These are phyloP conservation scores for Chouioia cunea DNA, from an alignment of 2,888 invertebrate genomes.

Conservation along the genomic window DNA sequence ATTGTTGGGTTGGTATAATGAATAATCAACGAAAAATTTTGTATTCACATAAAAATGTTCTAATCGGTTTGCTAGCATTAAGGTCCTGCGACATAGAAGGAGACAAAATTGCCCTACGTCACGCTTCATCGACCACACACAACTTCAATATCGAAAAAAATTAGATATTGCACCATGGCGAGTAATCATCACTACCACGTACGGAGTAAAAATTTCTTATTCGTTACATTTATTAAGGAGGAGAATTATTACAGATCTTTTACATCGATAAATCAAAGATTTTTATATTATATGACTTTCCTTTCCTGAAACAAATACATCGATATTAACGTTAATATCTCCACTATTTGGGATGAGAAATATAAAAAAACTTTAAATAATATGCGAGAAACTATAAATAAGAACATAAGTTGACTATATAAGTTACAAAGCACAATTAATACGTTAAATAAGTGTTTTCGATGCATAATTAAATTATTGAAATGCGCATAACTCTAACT, in stretches of 20 bases:
- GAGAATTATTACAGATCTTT: not conserved
- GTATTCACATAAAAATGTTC: no score
- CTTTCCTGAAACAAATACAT: not conserved
- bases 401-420: no score
- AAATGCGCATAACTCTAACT: no score
- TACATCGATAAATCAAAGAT: not conserved
- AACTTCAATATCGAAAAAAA: slow-evolving; percentile 25
- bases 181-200: slow-evolving; percentile 10
- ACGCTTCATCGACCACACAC: slow-evolving; percentile 38
- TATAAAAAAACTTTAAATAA: no score
- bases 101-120: slow-evolving; percentile 27
- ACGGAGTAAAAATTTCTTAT: slow-evolving; percentile 21
- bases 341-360: no score
- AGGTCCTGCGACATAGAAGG: slow-evolving; percentile 29
- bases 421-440: no score
- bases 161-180: slow-evolving; percentile 27
- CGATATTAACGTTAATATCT: slow-evolving; percentile 6
- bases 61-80: slow-evolving; percentile 43
- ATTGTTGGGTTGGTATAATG: no score
- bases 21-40: no score
- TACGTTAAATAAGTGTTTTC: no score
- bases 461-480: no score
- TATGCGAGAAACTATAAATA: no score
- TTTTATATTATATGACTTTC: not conserved
- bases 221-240: not conserved